Evolutionary conservation across 2,888 invertebrate genomes (phyloP).

Genomic region (Leptopilina syphax): DNA sequence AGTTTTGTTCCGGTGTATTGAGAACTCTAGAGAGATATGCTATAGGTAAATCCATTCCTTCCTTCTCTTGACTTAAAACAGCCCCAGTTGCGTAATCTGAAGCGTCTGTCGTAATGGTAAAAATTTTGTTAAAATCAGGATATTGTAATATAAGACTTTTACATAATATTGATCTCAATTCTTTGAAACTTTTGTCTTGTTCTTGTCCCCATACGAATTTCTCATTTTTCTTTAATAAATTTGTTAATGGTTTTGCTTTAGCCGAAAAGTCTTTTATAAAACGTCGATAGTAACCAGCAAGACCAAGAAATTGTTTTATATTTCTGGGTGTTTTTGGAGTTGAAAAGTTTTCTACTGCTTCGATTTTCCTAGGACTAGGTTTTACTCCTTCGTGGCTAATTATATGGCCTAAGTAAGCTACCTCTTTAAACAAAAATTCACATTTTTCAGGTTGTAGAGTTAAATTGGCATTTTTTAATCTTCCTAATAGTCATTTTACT

Average conservation of each 20-base stretch:
- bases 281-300: not conserved
- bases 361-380: too few relatives aligned
- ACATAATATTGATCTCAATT: not conserved
- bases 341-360: too few relatives aligned
- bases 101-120: not conserved
- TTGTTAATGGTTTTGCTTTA: too few relatives aligned
- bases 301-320: not conserved
- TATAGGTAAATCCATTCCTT: not conserved
- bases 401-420: not conserved
- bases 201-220: too few relatives aligned
- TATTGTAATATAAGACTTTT: not conserved
- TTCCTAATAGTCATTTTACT: not conserved
- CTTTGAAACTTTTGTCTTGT: not conserved
- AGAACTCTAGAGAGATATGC: not conserved
- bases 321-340: too few relatives aligned
- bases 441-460: slow-evolving; percentile 46
- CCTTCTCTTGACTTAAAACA: not conserved
- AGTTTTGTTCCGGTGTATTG: not conserved
- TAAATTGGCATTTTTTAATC: not conserved
- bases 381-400: too few relatives aligned
- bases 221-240: too few relatives aligned
- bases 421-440: slow-evolving; percentile 48
- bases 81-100: not conserved
- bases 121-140: not conserved
- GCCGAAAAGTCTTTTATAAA: not conserved